Conservation (phyloP, 2,888 invertebrate species). For the Drosophila flavopinicola region DNA sequence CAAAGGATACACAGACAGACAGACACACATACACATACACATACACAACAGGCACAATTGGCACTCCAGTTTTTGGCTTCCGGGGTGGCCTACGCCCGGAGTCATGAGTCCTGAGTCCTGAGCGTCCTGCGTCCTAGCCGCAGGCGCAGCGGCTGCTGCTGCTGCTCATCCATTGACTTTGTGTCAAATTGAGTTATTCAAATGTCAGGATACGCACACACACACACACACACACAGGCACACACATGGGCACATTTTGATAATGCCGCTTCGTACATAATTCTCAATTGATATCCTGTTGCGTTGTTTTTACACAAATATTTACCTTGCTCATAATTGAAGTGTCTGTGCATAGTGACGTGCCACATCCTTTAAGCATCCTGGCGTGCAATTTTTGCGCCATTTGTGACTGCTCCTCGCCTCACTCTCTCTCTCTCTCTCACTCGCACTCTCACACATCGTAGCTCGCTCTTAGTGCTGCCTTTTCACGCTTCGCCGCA, state of each 20-base stretch:
- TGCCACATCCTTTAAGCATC: constrained; percentile 52
- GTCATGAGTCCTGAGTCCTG: constrained; percentile 50
- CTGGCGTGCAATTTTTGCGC: constrained; percentile 71
- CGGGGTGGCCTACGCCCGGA: constrained; percentile 69
- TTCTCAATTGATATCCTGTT: constrained; percentile 83
- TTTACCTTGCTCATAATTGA: constrained; percentile 82
- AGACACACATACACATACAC: constrained; percentile 9
- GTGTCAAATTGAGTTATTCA: constrained; percentile 80
- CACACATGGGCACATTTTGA: constrained; percentile 75
- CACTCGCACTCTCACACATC: not conserved
- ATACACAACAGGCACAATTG: constrained; percentile 28
- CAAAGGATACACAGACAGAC: constrained; percentile 11
- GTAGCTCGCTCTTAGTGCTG: not conserved
- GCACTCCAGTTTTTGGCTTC: constrained; percentile 70
- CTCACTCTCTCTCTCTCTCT: not conserved
- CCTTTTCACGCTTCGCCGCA: constrained; percentile 64
- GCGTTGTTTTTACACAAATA: constrained; percentile 83
- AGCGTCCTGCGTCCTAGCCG: constrained; percentile 7
- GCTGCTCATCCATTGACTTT: constrained; percentile 76
- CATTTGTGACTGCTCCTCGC: constrained; percentile 53
- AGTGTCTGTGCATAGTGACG: constrained; percentile 69
- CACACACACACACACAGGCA: constrained; percentile 17
- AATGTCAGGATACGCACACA: constrained; percentile 48
- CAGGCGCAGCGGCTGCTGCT: constrained; percentile 29
- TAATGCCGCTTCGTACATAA: constrained; percentile 70